A percentile compares a stretch with the other conserved stretches of the same genome.
These are phyloP conservation scores for Eugnorisma glareosa DNA, from an alignment of 2,888 invertebrate species.

Conservation along the genomic window DNA sequence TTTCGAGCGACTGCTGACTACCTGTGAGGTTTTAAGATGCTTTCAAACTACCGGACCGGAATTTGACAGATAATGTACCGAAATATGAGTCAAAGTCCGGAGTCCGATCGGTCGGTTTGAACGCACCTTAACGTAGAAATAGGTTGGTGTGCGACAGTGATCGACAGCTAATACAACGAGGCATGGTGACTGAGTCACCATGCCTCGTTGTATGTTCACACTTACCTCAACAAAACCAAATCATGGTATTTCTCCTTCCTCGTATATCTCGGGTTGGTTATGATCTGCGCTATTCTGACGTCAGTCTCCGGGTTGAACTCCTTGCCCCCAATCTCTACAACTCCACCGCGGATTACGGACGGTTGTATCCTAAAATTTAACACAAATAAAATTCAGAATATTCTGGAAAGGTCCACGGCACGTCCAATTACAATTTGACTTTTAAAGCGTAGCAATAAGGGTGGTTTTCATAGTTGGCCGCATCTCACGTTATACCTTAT, in stretches of 20 bases:
- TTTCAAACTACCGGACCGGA: too few species aligned
- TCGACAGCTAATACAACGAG: neutral
- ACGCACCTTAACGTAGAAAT: too few species aligned
- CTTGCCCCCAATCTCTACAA: slow-evolving; percentile 76
- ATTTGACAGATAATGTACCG: too few species aligned
- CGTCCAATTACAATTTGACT: neutral
- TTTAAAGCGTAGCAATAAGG: neutral
- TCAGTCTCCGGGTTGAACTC: slow-evolving; percentile 77
- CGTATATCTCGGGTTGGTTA: slow-evolving; percentile 80
- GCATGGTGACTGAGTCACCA: neutral
- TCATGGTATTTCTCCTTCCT: slow-evolving; percentile 84
- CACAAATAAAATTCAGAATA: neutral
- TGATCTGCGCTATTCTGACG: slow-evolving; percentile 75
- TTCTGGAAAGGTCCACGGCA: neutral
- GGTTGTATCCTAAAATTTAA: slow-evolving; percentile 78
- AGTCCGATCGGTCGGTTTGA: neutral
- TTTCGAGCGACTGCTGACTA: too few species aligned
- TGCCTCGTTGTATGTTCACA: too few species aligned
- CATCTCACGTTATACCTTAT: neutral
- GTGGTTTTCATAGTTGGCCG: slow-evolving; percentile 1
- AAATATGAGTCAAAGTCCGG: too few species aligned
- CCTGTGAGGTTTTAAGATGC: too few species aligned
- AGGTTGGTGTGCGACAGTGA: too few species aligned
- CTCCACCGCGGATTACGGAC: slow-evolving; percentile 80
- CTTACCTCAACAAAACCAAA: slow-evolving; percentile 83